Base-by-base conservation (phyloP, 2,888 invertebrate species). In the Tricholauxania praeusta region DNA sequence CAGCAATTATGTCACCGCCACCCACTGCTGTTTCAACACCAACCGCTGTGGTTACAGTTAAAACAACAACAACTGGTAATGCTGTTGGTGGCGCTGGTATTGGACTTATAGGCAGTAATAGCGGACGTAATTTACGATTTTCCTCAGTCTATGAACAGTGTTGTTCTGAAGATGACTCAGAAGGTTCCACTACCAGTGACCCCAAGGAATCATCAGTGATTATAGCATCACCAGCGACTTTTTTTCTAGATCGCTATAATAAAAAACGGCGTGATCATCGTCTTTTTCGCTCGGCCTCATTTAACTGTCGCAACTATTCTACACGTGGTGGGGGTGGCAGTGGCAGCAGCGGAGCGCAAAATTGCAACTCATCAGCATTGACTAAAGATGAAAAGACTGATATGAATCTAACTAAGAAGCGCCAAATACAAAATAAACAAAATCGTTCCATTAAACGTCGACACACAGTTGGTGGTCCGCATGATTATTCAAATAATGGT, bases 401-500 rank as follows among this genome's bases (percentile, higher is more conserved):
- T 86, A 92, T 92, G 86, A 94, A 94, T 87, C 91, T 93, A 77
- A 93, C 92, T 84, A 93, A 93, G 83, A 90, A 92, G 79, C 90
- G 93, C 59, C 93, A 93, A 85, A 88, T 87, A 75, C 87, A 87
- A 78, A 87, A 87, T 73, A 87, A 87, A 76, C 87, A 87, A 75
- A 87, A 86, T 81, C 86, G 88, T 66, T 94, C 94, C 76, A 94
- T 96, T 82, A 96, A 96, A 87, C 91, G 97, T 59, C 90, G 97
- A 47, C 96, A 97, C 88, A 97, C 97, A 0, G 96, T 97, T 12
- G 96, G 96, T 76, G 96, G 97, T 71, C 94, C 95, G n/a, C 95
- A 95, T 87, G 96, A 96, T 88, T 94, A 87, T 76, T 80, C 84
- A 39, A 28, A 80, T 79, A 47, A 79, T 81, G 1, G 80, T 81